Evolutionary conservation across 2,888 invertebrate genomes (phyloP).

Genomic region (Halictus quadricinctus): DNA sequence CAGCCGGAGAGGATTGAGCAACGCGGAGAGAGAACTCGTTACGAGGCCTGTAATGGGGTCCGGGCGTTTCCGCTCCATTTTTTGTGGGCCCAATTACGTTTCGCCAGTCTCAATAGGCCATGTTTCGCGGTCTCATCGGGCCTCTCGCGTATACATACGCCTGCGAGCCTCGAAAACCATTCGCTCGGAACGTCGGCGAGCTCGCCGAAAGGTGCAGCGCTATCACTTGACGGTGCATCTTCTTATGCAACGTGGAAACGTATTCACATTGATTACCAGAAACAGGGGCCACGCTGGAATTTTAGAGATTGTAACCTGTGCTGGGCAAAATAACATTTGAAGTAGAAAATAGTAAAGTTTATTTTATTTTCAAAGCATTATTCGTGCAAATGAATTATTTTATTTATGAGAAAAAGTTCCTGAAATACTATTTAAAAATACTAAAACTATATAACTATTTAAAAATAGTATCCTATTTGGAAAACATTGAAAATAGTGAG

Average conservation of each 20-base stretch:
- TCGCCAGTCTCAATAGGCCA: slow-evolving; percentile 71
- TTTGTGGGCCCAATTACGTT: slow-evolving; percentile 75
- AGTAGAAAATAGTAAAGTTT: no score
- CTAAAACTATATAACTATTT: no score
- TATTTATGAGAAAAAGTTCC: no score
- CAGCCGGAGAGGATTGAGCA: slow-evolving; percentile 68
- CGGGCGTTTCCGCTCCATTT: slow-evolving; percentile 78
- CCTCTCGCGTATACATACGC: slow-evolving; percentile 30
- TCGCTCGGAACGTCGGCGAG: slow-evolving; percentile 56
- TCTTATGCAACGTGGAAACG: not conserved
- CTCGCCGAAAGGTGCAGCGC: slow-evolving; percentile 23
- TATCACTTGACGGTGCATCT: slow-evolving; percentile 18
- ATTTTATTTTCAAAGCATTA: no score
- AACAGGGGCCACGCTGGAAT: not conserved
- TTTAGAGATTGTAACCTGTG: no score
- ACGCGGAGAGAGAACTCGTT: slow-evolving; percentile 72
- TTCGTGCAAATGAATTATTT: no score
- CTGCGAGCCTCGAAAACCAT: slow-evolving; percentile 40
- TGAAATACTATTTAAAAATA: no score
- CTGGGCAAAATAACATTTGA: no score
- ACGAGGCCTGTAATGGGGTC: slow-evolving; percentile 74
- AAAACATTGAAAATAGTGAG: no score
- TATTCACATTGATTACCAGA: not conserved
- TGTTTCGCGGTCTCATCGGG: slow-evolving; percentile 71
- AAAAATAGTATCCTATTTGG: no score